Evolutionary conservation across 2,113 vertebrate species (phyloP), one percentile per base, ranked within the genome.

Genomic region (Oriolus oriolus): DNA sequence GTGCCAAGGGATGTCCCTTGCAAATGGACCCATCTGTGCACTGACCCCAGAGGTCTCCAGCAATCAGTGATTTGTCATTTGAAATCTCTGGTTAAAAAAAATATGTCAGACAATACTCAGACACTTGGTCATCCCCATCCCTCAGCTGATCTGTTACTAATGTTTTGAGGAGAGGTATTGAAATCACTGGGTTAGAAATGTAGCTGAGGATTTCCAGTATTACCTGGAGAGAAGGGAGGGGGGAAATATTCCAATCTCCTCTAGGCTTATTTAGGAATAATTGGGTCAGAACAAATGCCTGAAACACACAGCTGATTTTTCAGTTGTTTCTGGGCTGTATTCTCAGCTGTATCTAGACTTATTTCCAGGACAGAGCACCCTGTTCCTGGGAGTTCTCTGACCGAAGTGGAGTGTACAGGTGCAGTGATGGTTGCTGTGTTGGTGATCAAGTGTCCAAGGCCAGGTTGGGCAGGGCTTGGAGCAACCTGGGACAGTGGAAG

Each of bases 251-350:
- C 28, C 53, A 59, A 63, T 0, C 17, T 35, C 56, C 49, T 84
- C 19, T 13, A 11, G 91, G 68, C 57, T 86, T 6, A 6, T 41
- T 87, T 53, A 47, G 71, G 53, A 94, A 54, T 87, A 77, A 87
- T 80, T 79, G 85, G 93, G 87, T 83, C 87, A 94, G 96, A 94
- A 96, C 42, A 95, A 95, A 95, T 94, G 84, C 41, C 45, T 85
- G 74, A 54, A 94, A 33, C 12, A 31, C 31, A 13, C 78, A 93
- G 78, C 82, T 92, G 81, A 69, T 26, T 69, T 33, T 68, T 79
- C 84, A 71, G 65, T 53, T 89, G 89, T 87, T 82, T 47, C 41
- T 71, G 4, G 66, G 53, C 42, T 69, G 0, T 49, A 6, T 12
- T 86, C 24, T 66, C 71, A 42, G 37, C 52, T 35, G 59, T 14